Evolutionary conservation across 1,140 invertebrate species (phyloP), one percentile per base, ranked within the genome.

Genomic region (Euura saliciscinereae): DNA sequence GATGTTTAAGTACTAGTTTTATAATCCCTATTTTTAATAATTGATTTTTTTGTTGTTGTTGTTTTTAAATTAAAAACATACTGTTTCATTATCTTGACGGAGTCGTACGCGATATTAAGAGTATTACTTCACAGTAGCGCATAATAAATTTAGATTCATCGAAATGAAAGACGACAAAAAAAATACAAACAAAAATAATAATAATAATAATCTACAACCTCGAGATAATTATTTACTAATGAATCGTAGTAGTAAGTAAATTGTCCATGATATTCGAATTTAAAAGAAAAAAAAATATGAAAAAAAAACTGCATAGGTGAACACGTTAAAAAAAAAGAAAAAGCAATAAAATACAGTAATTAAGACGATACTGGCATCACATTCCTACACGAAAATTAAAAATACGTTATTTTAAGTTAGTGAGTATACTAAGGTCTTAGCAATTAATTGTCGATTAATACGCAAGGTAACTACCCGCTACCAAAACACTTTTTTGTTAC

Each of bases 221-320:
- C 74, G 77, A 77, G 69, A 76, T 74, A 44, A 74, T 69, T 73
- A 72, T 73, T 28, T 71, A 68, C 8, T 69, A 46, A 28, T 68
- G 1, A 28, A 28, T 28, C 28, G 28, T 28, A 70, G 42, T 66
- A 75, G 70, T 77, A 79, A 78, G 74, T 80, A 80, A 78, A 78
- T 78, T 77, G 73, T 77, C 72, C 73, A 71, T 74, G 68, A 51
- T 71, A 51, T 68, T 46, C 59, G 28, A 65, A 69, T 64, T 66
- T 67, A 64, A 66, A 71, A 59, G 42, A 43, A 44, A 70, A 69
- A 73, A 64, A 44, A 72, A 72, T 68, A 42, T 2, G 43, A 8
- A 7, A 64, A 66, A 70, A 70, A 70, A 59, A 65, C 44, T 28
- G 1, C 28, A 28, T 28, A 28, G 28, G 28, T 28, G 28, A 28